These are phyloP conservation scores for Sesamia nonagrioides DNA, from an alignment of 1,140 invertebrate species.

Conservation along the genomic window DNA sequence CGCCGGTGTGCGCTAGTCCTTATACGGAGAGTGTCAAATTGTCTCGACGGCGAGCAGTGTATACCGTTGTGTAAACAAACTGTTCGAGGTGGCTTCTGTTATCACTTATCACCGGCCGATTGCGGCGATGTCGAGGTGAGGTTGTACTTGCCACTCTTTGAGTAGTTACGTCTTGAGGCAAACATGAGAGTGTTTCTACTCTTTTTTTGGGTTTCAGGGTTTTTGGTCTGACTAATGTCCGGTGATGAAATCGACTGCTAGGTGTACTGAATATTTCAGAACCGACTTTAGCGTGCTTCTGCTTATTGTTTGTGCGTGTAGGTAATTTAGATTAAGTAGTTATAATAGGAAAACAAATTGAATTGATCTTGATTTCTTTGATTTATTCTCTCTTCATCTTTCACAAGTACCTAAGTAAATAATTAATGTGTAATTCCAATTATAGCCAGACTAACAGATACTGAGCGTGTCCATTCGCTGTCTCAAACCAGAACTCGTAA, in stretches of 20 bases:
- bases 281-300: no score
- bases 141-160: neutral
- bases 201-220: neutral
- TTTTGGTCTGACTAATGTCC: neutral
- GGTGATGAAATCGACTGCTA: neutral
- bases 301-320: no score
- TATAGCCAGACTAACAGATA: no score
- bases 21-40: conserved; percentile 67
- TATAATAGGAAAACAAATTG: no score
- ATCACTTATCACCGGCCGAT: conserved; percentile 61
- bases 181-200: neutral
- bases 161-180: neutral
- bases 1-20: conserved; percentile 45
- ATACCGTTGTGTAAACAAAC: conserved; percentile 40
- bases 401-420: no score
- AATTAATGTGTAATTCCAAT: neutral
- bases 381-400: no score
- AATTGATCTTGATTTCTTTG: no score
- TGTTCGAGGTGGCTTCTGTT: conserved; percentile 57
- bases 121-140: conserved; percentile 11
- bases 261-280: neutral
- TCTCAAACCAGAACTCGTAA: conserved; percentile 7
- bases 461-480: no score
- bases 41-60: neutral
- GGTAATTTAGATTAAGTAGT: no score